phyloP scores from a whole-genome alignment of 2,888 invertebrate genomes.

The Parnassius smintheus region DNA sequence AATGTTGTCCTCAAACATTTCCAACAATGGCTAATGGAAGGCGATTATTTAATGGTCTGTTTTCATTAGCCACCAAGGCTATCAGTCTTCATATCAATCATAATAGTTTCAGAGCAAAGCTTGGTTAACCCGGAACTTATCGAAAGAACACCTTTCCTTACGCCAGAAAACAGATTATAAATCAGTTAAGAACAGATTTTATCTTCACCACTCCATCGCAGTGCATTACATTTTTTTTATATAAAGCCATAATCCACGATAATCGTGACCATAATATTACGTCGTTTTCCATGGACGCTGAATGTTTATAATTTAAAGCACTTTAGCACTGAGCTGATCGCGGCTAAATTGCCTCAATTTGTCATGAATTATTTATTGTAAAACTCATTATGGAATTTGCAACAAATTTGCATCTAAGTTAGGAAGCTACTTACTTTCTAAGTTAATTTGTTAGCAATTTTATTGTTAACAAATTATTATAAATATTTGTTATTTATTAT shows the following conservation, averaged over 20 bases:
- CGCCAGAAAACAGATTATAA: conserved; percentile 9
- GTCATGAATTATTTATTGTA: conserved; percentile 15
- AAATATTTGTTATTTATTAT: too few species aligned
- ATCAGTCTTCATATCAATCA: too few species aligned
- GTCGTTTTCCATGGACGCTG: conserved; percentile 8
- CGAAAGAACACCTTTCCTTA: too few species aligned
- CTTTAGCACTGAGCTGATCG: conserved; percentile 16
- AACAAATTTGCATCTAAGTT: neutral
- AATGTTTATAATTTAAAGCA: conserved; percentile 19
- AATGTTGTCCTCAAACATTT: too few species aligned
- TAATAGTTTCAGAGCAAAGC: too few species aligned
- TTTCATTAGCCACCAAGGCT: too few species aligned
- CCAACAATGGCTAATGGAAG: too few species aligned
- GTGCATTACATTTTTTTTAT: conserved; percentile 10
- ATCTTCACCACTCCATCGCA: conserved; percentile 8
- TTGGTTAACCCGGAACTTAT: too few species aligned
- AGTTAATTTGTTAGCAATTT: too few species aligned
- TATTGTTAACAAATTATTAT: too few species aligned
- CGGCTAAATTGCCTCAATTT: conserved; percentile 11
- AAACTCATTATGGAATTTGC: conserved; percentile 1
- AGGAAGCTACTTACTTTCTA: too few species aligned
- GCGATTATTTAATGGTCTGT: too few species aligned
- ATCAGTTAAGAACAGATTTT: conserved; percentile 11
- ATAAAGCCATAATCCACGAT: conserved; percentile 23
- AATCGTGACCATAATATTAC: conserved; percentile 28